A percentile compares a stretch with the other conserved stretches of the same genome.
Conservation (phyloP, 2,888 invertebrate genomes). For the Argyra leucocephala region DNA sequence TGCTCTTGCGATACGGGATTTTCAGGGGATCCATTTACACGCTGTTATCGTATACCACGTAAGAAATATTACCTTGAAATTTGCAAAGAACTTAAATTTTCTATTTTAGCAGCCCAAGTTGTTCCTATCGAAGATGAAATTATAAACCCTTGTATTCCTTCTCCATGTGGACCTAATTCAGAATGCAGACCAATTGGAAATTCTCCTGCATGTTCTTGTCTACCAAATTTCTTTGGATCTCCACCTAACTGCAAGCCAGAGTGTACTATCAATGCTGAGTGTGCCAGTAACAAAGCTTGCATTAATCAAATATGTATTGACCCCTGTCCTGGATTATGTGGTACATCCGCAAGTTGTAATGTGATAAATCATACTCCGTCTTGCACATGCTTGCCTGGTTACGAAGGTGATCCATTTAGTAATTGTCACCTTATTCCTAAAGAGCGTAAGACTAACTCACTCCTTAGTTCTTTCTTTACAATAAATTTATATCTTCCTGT, state of each 20-base stretch:
- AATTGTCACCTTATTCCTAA: conserved; percentile 43
- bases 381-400: conserved; percentile 48
- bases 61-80: conserved; percentile 13
- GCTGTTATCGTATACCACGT: conserved; percentile 46
- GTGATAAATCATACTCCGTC: conserved; percentile 68
- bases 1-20: conserved; percentile 56
- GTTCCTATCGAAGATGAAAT: conserved; percentile 35
- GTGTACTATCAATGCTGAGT: conserved; percentile 65
- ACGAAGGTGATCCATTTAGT: conserved; percentile 55
- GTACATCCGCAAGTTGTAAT: conserved; percentile 60
- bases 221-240: conserved; percentile 57
- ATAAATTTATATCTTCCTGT: conserved; percentile 27
- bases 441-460: conserved; percentile 24
- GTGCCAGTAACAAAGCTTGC: conserved; percentile 62
- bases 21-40: conserved; percentile 64
- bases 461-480: neutral
- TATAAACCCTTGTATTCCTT: conserved; percentile 51
- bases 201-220: conserved; percentile 59
- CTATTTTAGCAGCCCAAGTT: conserved; percentile 32
- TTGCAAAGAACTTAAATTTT: conserved; percentile 4
- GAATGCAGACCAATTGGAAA: conserved; percentile 50
- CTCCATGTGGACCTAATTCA: conserved; percentile 55
- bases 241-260: conserved; percentile 70
- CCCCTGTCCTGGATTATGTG: conserved; percentile 71
- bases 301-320: conserved; percentile 66